A percentile compares a stretch with the other conserved stretches of the same genome.
Conservation (phyloP, 1,140 invertebrate species). For the Ostrea edulis region DNA sequence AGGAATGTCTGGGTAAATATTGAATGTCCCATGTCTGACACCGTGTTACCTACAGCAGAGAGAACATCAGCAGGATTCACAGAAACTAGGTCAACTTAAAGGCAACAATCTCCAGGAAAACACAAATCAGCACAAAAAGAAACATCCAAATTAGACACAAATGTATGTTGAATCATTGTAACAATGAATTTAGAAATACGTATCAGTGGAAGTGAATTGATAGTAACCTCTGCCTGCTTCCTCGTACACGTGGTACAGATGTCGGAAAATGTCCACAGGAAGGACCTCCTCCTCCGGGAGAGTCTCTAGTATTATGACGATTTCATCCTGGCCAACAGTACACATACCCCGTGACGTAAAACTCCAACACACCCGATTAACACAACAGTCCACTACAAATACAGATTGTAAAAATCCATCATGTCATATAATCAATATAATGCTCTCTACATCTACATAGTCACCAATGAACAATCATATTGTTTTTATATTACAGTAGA, state of each 20-base stretch:
- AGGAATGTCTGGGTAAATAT: constrained; percentile 82
- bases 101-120: too few species aligned
- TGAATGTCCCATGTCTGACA: constrained; percentile 87
- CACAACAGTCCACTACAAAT: constrained; percentile 88
- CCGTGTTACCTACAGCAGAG: constrained; percentile 83
- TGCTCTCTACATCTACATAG: too few species aligned
- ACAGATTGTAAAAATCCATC: neutral
- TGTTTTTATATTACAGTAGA: too few species aligned
- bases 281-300: constrained; percentile 85
- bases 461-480: too few species aligned
- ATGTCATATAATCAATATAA: too few species aligned
- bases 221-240: constrained; percentile 87
- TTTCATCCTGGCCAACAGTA: constrained; percentile 92
- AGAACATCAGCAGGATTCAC: neutral
- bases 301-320: constrained; percentile 89
- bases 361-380: constrained; percentile 89
- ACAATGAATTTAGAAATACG: too few species aligned
- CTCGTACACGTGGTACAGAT: constrained; percentile 88
- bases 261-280: constrained; percentile 89
- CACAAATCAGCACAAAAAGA: too few species aligned
- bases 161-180: too few species aligned
- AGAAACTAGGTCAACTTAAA: too few species aligned
- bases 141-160: too few species aligned
- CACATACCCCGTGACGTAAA: constrained; percentile 89
- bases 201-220: too few species aligned